Percentiles rank a stretch among this genome's conserved stretches.
Conservation (phyloP, 2,888 invertebrate species). For the Acanthococcus lagerstroemiae region DNA sequence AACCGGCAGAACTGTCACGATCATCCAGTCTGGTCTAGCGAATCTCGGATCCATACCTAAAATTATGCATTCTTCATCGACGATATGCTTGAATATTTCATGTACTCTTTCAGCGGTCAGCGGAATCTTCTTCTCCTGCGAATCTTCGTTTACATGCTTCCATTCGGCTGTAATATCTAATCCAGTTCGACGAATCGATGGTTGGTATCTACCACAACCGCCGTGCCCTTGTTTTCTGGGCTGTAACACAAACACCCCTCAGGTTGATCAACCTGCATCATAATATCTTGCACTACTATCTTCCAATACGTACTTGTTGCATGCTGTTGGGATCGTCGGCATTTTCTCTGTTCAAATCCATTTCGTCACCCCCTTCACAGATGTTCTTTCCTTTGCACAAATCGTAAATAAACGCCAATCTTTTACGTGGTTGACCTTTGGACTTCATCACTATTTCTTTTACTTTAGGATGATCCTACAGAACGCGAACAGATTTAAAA, state of each 20-base stretch:
- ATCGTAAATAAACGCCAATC: slow-evolving; percentile 92
- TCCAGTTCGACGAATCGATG: slow-evolving; percentile 77
- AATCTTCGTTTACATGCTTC: slow-evolving; percentile 97
- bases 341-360: slow-evolving; percentile 69
- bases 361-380: slow-evolving; percentile 97
- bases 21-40: slow-evolving; percentile 99
- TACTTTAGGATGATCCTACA: slow-evolving; percentile 77
- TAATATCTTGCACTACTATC: background rate
- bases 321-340: slow-evolving; percentile 36
- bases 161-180: slow-evolving; percentile 94
- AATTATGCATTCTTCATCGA: slow-evolving; percentile 90
- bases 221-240: slow-evolving; percentile 66
- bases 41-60: slow-evolving; percentile 93
- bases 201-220: slow-evolving; percentile 97
- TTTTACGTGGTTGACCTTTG: slow-evolving; percentile 88
- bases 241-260: slow-evolving; percentile 34
- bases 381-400: slow-evolving; percentile 95
- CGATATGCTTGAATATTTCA: slow-evolving; percentile 59
- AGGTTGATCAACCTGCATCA: background rate
- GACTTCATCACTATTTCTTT: slow-evolving; percentile 91
- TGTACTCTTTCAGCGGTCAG: slow-evolving; percentile 92
- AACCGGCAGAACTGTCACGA: slow-evolving; percentile 92
- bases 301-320: slow-evolving; percentile 33
- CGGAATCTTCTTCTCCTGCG: slow-evolving; percentile 89
- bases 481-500: slow-evolving; percentile 35